A percentile compares a stretch with the other conserved stretches of the same genome.
Evolutionary conservation across 2,888 invertebrate genomes (phyloP).

Genomic region (Harpagoxenus sublaevis): DNA sequence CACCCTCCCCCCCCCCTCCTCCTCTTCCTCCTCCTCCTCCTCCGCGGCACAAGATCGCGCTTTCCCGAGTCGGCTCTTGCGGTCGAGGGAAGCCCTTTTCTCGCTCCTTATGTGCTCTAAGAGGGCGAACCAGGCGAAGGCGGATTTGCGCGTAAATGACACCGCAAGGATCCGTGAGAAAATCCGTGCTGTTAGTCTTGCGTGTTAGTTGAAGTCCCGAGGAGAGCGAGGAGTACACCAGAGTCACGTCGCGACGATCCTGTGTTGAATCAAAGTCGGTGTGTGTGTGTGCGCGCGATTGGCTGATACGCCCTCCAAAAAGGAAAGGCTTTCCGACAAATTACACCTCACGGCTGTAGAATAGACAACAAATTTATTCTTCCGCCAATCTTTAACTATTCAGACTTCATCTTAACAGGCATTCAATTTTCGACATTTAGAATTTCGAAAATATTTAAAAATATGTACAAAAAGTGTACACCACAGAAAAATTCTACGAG

Average conservation of each 20-base stretch:
- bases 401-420: neutral
- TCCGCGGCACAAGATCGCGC: slow-evolving; percentile 38
- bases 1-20: slow-evolving; percentile 23
- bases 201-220: slow-evolving; percentile 20
- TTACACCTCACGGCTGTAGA: neutral
- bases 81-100: slow-evolving; percentile 38
- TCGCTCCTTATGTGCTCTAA: slow-evolving; percentile 43
- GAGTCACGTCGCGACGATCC: slow-evolving; percentile 48
- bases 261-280: slow-evolving; percentile 37
- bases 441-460: neutral
- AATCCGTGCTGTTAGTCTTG: slow-evolving; percentile 40
- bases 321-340: neutral
- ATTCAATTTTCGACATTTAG: neutral
- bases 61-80: slow-evolving; percentile 46
- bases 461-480: neutral
- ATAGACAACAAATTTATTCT: neutral
- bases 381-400: neutral
- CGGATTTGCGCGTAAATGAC: slow-evolving; percentile 53
- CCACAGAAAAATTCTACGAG: neutral
- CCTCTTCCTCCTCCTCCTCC: neutral
- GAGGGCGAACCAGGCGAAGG: slow-evolving; percentile 27
- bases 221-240: neutral
- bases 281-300: neutral
- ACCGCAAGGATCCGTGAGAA: slow-evolving; percentile 60
- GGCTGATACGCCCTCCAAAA: neutral